Evolutionary conservation across 2,797 vertebrate species (phyloP), one percentile per base, ranked within the genome.

Genomic region (Neopelma chrysocephalum): DNA sequence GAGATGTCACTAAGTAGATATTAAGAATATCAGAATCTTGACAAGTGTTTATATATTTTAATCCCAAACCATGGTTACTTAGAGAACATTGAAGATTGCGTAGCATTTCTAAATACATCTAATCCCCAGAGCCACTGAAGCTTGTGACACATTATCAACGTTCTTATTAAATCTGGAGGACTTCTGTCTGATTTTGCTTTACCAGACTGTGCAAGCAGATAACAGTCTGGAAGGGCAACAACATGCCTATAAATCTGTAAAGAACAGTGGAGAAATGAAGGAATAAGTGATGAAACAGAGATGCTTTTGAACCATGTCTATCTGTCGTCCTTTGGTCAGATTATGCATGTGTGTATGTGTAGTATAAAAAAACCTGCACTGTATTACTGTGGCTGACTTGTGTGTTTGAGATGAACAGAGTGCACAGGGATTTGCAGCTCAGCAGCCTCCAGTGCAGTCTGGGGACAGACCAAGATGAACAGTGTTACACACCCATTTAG

Each of bases 111-210:
- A 88, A 95, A 95, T 77, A 72, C 81, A 58, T 65, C 47, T 89
- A 95, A 96, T 96, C 78, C 92, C 76, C 73, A 91, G 78, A 93
- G 93, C 21, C 69, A 57, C 50, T 95, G 92, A 76, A 92, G 80
- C 84, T 83, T 40, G 15, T 82, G 95, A 65, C 78, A 87, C 26
- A 2, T 80, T 60, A 87, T 61, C 78, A 85, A 66, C 62, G 22
- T 56, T 87, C 65, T 80, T 64, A 84, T 47, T 86, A 89, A 85
- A 96, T 50, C 62, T 72, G 86, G 56, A 80, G 66, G 82, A 87
- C 38, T 88, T 42, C 19, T 56, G 61, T 40, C 71, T 78, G 58
- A 25, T 76, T 86, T 82, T 71, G 36, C 66, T 71, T 78, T 82
- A 62, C 36, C 82, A 79, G 72, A 26, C 53, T 90, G 48, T 77